These are phyloP conservation scores for Notodonta ziczac DNA, from an alignment of 2,888 invertebrate species.

Conservation along the genomic window DNA sequence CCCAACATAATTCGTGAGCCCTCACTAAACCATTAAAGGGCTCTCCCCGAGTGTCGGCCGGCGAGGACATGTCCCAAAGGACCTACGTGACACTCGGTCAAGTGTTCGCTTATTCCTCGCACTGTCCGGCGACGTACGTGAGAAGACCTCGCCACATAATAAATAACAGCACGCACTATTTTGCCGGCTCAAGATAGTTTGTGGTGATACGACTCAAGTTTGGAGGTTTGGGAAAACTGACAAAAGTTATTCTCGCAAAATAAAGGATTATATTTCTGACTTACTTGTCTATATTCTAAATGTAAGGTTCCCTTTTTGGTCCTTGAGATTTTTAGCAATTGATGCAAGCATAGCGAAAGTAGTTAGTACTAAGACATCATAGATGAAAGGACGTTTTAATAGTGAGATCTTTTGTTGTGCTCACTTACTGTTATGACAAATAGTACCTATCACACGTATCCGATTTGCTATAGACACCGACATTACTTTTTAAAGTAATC, in stretches of 20 bases:
- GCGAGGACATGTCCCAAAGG: constrained; percentile 24
- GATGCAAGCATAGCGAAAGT: background rate
- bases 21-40: constrained; percentile 30
- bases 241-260: background rate
- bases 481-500: too few species aligned
- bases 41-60: constrained; percentile 29
- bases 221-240: background rate
- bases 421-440: too few species aligned
- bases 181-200: constrained; percentile 4
- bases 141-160: constrained; percentile 13
- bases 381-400: too few species aligned
- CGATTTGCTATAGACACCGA: too few species aligned
- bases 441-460: too few species aligned
- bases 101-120: constrained; percentile 22
- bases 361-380: background rate
- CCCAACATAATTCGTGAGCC: constrained; percentile 4
- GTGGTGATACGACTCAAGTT: background rate
- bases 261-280: too few species aligned
- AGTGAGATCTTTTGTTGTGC: too few species aligned
- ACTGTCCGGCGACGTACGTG: constrained; percentile 27
- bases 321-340: too few species aligned
- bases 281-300: too few species aligned
- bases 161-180: constrained; percentile 7
- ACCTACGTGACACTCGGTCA: constrained; percentile 28
- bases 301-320: too few species aligned